These are phyloP conservation scores for Brachionus manjavacas DNA, from an alignment of 1,140 invertebrate species.

Conservation along the genomic window DNA sequence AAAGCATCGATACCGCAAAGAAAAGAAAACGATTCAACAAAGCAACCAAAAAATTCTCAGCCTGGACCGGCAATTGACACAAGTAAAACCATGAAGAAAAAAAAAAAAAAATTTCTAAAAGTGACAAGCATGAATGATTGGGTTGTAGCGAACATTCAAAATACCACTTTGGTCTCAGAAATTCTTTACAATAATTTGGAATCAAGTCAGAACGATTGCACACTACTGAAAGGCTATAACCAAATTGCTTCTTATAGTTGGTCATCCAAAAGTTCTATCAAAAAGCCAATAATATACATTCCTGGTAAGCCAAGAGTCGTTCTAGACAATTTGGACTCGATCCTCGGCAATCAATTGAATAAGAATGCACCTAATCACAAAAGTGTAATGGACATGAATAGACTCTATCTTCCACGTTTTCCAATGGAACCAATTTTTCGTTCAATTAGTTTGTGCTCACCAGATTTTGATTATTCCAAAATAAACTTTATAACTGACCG, in stretches of 20 bases:
- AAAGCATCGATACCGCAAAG: not conserved
- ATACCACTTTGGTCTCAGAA: not conserved
- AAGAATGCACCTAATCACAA: not conserved
- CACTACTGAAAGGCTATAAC: not conserved
- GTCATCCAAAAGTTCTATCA: not conserved
- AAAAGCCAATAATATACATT: not conserved
- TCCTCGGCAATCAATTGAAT: not conserved
- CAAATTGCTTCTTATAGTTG: conserved; percentile 11
- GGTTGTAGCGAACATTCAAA: not conserved
- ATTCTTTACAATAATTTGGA: not conserved
- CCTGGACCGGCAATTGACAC: not conserved
- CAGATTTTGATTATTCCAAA: not conserved
- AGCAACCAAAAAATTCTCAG: not conserved
- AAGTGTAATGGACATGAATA: not conserved
- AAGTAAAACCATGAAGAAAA: too few relatives aligned
- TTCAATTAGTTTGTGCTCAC: not conserved
- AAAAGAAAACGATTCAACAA: not conserved
- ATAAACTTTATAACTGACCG: conserved; percentile 4
- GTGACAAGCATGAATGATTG: not conserved
- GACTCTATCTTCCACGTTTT: not conserved
- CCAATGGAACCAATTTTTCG: not conserved
- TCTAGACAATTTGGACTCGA: not conserved
- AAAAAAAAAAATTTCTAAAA: too few relatives aligned
- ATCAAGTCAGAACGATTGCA: not conserved
- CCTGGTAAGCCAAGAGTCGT: not conserved